Evolutionary conservation across 64 coral and sea anemone genomes (phyloP).

Genomic region (Montipora efflorescens): DNA sequence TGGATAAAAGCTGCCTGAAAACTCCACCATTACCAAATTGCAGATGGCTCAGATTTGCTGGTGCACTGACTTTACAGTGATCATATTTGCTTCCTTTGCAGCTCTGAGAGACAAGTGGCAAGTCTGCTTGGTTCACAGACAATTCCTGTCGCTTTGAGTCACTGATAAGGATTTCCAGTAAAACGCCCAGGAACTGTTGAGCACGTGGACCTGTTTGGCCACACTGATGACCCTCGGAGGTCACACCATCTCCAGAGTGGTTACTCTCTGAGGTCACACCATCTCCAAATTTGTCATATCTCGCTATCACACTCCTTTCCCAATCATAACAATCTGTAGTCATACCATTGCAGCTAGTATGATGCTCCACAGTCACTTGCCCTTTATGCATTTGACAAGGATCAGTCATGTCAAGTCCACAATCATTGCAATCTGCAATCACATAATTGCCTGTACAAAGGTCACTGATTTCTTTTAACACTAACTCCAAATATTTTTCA

Average conservation of each 20-base stretch:
- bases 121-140: not conserved
- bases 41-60: not conserved
- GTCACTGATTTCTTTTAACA: constrained; percentile 11
- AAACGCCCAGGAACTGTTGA: constrained; percentile 46
- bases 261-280: not conserved
- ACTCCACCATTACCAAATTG: constrained; percentile 77
- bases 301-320: not conserved
- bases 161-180: constrained; percentile 80
- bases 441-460: not conserved
- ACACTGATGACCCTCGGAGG: not conserved
- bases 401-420: not conserved
- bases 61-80: not conserved
- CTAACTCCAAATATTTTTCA: constrained; percentile 37
- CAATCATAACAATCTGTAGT: not conserved
- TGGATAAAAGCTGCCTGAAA: constrained; percentile 50
- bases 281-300: not conserved
- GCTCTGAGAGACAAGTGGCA: not conserved
- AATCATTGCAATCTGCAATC: not conserved
- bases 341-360: not conserved
- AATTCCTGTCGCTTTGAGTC: constrained; percentile 51
- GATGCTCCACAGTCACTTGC: not conserved
- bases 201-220: constrained; percentile 14
- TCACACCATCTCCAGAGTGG: not conserved
- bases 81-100: constrained; percentile 64
- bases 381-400: too few relatives aligned